phyloP scores from a whole-genome alignment of 2,113 vertebrate genomes.

The Microtus pennsylvanicus region DNA sequence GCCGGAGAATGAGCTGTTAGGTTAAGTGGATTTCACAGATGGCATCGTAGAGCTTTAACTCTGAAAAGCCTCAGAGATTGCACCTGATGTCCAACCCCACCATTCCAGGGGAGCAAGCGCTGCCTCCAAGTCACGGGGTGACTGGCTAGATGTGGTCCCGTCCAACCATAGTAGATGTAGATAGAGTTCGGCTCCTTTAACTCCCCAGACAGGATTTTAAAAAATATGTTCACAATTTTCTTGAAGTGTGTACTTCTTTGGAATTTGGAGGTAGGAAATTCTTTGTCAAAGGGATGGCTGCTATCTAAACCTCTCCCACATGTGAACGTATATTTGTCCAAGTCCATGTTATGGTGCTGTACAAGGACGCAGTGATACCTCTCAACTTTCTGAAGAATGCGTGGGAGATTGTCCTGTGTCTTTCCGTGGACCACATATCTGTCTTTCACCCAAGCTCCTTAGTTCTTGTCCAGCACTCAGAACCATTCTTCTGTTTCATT shows the following conservation, averaged over 20 bases:
- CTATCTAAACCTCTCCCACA: background rate
- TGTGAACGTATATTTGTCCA: background rate
- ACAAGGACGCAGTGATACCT: background rate
- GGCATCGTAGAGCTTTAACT: conserved; percentile 61
- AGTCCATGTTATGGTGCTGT: accelerated
- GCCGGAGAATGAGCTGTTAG: conserved; percentile 67
- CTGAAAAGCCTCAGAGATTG: background rate
- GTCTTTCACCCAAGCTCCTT: background rate
- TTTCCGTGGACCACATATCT: background rate
- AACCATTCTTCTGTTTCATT: conserved; percentile 39
- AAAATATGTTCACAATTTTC: background rate
- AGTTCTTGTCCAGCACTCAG: background rate
- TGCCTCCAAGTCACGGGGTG: background rate
- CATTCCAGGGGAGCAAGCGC: background rate
- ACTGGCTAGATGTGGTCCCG: background rate
- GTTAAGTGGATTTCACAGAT: conserved; percentile 74
- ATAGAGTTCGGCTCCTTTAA: background rate
- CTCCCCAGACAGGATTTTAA: background rate
- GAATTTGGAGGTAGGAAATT: background rate
- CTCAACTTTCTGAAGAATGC: background rate
- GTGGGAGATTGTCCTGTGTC: background rate
- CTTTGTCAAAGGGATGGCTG: background rate
- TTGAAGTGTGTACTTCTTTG: conserved; percentile 21
- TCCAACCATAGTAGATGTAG: background rate
- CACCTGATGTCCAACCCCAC: background rate